phyloP scores from a whole-genome alignment of 2,113 vertebrate genomes.

The Mohoua ochrocephala region DNA sequence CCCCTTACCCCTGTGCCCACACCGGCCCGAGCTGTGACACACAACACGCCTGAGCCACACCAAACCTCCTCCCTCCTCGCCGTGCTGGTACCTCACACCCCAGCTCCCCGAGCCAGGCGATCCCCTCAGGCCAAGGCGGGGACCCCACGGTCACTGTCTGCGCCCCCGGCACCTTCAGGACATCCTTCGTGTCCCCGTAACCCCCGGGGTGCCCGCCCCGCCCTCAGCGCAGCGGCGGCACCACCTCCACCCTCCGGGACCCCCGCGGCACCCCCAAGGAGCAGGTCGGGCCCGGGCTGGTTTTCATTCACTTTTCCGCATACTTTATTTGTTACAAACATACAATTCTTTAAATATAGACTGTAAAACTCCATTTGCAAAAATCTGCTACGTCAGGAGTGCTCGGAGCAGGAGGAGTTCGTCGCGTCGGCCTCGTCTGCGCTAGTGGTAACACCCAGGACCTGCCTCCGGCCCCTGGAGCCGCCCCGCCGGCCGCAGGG shows the following conservation, averaged over 20 bases:
- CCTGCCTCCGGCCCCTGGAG: conserved; percentile 69
- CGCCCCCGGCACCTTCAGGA: accelerated
- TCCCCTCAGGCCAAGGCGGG: neutral
- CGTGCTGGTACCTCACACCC: accelerated
- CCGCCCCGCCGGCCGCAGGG: conserved; percentile 57
- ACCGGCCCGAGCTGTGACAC: neutral
- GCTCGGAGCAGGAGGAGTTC: conserved; percentile 72
- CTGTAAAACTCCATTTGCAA: conserved; percentile 86
- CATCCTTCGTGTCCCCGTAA: neutral
- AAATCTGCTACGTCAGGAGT: conserved; percentile 80
- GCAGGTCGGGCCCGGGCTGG: neutral
- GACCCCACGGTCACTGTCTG: accelerated
- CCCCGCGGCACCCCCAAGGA: accelerated
- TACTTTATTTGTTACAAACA: conserved; percentile 88
- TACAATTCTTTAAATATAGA: conserved; percentile 87
- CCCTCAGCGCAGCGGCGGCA: accelerated
- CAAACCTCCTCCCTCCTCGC: neutral
- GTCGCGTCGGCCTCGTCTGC: conserved; percentile 36
- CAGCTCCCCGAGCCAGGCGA: accelerated
- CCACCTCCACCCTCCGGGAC: neutral
- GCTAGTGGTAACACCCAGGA: conserved; percentile 79
- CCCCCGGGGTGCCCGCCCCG: neutral
- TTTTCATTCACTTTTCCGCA: conserved; percentile 79
- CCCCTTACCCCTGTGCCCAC: too few species aligned
- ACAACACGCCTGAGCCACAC: neutral